Evolutionary conservation across 2,113 vertebrate species (phyloP), one percentile per base, ranked within the genome.

Genomic region (Anas platyrhynchos): DNA sequence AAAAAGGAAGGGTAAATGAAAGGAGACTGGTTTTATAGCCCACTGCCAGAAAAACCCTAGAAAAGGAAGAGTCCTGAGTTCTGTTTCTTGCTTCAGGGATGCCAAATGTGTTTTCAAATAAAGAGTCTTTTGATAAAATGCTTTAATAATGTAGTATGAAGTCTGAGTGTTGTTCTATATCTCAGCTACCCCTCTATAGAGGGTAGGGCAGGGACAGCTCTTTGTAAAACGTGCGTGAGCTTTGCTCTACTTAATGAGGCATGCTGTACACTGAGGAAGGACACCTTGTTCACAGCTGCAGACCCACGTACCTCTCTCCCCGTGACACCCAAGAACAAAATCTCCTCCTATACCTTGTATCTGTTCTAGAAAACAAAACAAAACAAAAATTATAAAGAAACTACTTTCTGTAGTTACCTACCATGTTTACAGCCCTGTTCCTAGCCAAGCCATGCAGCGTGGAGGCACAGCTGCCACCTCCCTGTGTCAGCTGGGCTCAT

Each of bases 381-480:
- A 59, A 59, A 36, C 34, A 38, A 38, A 63, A 38, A 63, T 22
- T 20, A 55, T 61, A 8, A 3, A 52, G 63, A 41, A 73, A 43
- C 34, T 68, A 8, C 5, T 0, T 9, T 5, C 25, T 43, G 43
- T 3, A 12, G 46, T 61, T 55, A 76, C 83, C 80, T 32, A 14
- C 16, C 0, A 1, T 13, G 71, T 12, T 54, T 59, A 15, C 10
- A 56, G 38, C 61, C 38, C 43, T 0, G 1, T 43, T 88, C 22
- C 41, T n/a, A 58, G 78, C 48, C 82, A 54, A 79, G 86, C 27
- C 9, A 11, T 1, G 79, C 59, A 20, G 67, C 0, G 13, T 50
- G n/a, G 52, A 4, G 4, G 91, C 81, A 58, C 95, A 95, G 95
- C 94, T 96, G 96, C 87, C 94, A 43, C 77, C 93, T 62, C 78